These are phyloP conservation scores for Pollicipes pollicipes DNA, from an alignment of 1,140 invertebrate genomes.

Conservation along the genomic window DNA sequence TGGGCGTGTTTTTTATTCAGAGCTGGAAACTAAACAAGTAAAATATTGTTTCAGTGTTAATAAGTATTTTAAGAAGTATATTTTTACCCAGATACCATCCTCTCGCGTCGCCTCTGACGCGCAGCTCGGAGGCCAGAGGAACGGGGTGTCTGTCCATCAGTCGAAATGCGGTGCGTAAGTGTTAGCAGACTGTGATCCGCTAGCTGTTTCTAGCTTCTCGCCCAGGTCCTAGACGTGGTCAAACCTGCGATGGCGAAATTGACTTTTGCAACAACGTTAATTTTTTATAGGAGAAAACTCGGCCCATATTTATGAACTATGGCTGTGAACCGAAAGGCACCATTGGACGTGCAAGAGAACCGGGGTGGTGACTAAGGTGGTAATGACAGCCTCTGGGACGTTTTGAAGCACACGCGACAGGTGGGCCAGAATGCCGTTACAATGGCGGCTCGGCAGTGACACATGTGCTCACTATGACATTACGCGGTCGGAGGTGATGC, in stretches of 20 bases:
- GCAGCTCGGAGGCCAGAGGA: no score
- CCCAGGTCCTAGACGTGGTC: not conserved
- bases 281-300: not conserved
- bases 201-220: not conserved
- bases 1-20: no score
- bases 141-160: not conserved
- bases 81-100: no score
- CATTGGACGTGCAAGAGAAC: not conserved
- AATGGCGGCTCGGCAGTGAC: not conserved
- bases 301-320: not conserved
- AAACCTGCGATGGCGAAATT: not conserved
- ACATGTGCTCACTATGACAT: not conserved
- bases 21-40: no score
- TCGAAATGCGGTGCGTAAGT: not conserved
- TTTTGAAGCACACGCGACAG: not conserved
- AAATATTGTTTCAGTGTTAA: no score
- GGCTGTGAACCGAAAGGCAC: not conserved
- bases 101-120: no score
- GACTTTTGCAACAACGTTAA: not conserved
- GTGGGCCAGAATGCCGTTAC: not conserved
- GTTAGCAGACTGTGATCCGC: not conserved
- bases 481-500: not conserved
- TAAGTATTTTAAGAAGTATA: no score
- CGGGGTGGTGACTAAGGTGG: no score
- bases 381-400: no score